Evolutionary conservation across 2,888 invertebrate species (phyloP), one percentile per base, ranked within the genome.

Genomic region (Lasiommata megera): DNA sequence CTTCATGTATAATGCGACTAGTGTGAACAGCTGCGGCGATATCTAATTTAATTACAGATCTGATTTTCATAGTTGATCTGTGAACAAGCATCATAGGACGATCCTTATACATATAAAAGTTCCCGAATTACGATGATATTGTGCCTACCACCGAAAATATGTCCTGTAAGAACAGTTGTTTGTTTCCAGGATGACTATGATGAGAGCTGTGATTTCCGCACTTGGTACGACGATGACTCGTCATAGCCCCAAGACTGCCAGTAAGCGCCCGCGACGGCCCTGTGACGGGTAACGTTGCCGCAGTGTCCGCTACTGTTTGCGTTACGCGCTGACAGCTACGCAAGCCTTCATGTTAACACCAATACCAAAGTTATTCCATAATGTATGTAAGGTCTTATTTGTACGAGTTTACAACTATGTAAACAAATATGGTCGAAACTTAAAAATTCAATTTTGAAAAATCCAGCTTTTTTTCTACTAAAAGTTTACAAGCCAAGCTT

Each of bases 161-260:
- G n/a, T n/a, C n/a, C n/a, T n/a, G n/a, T n/a, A n/a, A n/a, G n/a
- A n/a, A n/a, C 23, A 12, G 9, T 23, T 46, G 9, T 55, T 48
- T 60, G 31, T 56, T 72, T 69, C 0, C 76, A 90, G 90, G 90
- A 90, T 61, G 89, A 89, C 65, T 90, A 89, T 66, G 88, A 89
- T 61, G 88, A 88, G 65, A 84, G 76, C 69, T 82, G 80, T 67
- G 88, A 89, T 72, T 83, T 85, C 74, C 88, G 84, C 65, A 79
- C 84, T 62, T 90, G 89, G 89, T 87, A 89, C 73, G 90, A 88
- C 67, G 90, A 88, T 52, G 89, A 90, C 76, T 89, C 89, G 36
- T 88, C 89, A 84, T 90, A 89, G 88, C 85, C 69, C 60, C 59
- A 63, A 55, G 62, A 60, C 64, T 66, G 63, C 61, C 65, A 66